Evolutionary conservation across 2,113 vertebrate genomes (phyloP).

Genomic region (Chaetorhynchus papuensis): DNA sequence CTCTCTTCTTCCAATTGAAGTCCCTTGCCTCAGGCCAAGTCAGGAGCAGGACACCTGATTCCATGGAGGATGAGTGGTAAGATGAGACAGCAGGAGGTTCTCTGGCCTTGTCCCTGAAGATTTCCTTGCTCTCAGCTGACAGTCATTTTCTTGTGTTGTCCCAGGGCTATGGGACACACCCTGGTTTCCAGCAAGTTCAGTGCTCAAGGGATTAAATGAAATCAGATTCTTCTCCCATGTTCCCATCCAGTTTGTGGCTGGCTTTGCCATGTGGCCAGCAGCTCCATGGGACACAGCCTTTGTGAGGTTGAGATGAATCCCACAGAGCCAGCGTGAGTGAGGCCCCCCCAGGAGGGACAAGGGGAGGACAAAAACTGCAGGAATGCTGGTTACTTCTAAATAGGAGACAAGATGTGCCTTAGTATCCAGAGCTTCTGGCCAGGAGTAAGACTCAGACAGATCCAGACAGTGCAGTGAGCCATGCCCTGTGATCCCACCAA

Average conservation of each 20-base stretch:
- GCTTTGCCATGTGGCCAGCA: background rate
- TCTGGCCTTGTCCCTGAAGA: background rate
- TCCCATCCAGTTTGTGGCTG: background rate
- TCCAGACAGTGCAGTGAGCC: background rate
- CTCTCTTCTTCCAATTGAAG: background rate
- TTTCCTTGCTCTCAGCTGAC: background rate
- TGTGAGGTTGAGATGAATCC: background rate
- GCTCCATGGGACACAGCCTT: background rate
- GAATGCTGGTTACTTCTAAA: background rate
- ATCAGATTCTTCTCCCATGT: background rate
- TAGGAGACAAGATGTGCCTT: background rate
- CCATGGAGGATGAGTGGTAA: background rate
- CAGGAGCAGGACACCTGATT: background rate
- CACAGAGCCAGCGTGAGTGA: fast-evolving
- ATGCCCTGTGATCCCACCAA: background rate
- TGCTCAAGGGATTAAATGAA: background rate
- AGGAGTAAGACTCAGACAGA: background rate
- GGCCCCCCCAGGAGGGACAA: fast-evolving
- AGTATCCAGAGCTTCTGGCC: background rate
- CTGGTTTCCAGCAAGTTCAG: background rate
- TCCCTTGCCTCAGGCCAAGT: background rate
- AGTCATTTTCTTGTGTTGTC: background rate
- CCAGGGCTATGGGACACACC: background rate
- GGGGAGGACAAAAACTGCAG: background rate
- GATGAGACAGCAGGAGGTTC: background rate